These are phyloP conservation scores for Euwallacea similis DNA, from an alignment of 1,140 invertebrate species.

Conservation along the genomic window DNA sequence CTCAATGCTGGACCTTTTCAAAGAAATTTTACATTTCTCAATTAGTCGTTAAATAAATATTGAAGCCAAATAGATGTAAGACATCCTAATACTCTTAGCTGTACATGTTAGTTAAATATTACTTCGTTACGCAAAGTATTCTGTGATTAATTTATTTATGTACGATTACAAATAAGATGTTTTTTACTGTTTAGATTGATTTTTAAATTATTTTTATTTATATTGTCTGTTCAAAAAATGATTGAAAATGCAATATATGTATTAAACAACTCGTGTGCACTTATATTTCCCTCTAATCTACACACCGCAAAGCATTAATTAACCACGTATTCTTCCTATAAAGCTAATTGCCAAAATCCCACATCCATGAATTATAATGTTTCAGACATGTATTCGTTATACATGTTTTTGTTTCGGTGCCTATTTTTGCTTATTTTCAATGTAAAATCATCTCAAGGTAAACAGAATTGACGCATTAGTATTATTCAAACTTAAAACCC, in stretches of 20 bases:
- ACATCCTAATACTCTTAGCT: conserved; percentile 35
- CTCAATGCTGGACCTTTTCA: conserved; percentile 9
- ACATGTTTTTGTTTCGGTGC: no score
- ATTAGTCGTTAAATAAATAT: neutral
- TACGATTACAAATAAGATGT: conserved; percentile 39
- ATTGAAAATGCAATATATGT: conserved; percentile 40
- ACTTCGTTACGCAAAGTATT: conserved; percentile 39
- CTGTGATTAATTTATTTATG: conserved; percentile 47
- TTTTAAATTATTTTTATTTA: conserved; percentile 40
- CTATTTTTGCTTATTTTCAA: no score
- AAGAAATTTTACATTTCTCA: conserved; percentile 15
- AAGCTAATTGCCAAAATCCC: no score
- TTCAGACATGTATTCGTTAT: no score
- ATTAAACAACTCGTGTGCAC: conserved; percentile 13
- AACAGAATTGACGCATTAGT: no score
- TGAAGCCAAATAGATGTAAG: conserved; percentile 27
- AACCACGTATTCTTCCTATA: no score
- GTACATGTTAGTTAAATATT: conserved; percentile 39
- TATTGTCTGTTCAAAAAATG: conserved; percentile 38
- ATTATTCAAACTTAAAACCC: no score
- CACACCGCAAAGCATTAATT: no score
- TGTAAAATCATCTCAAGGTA: no score
- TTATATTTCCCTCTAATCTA: neutral
- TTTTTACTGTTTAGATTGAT: conserved; percentile 39
- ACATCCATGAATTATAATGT: no score